Base-by-base conservation (phyloP, 2,797 vertebrate genomes). In the Eospalax fontanierii region DNA sequence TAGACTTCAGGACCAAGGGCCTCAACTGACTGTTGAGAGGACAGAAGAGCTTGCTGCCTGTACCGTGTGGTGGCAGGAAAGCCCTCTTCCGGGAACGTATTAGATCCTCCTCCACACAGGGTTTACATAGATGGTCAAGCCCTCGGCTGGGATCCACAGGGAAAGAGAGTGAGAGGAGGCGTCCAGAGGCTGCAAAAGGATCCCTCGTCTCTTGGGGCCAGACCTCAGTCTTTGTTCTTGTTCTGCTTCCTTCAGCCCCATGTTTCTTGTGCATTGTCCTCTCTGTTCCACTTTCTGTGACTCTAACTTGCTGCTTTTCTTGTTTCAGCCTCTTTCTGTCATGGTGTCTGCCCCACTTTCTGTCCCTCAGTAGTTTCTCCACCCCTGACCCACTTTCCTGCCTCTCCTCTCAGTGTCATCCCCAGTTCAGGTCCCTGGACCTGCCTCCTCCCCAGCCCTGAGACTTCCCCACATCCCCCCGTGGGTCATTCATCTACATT, bases 401-500 rank as follows among this genome's bases (percentile, higher is more conserved):
- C n/a, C 50, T 30, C 50, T 16, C 57, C 15, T 74, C 61, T 61
- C 54, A 61, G 54, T 74, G 84, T 74, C 70, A 46, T 19, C 50
- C 16, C 86, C 88, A n/a, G n/a, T n/a, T n/a, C 66, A 75, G 71
- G 92, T 87, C 61, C 35, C 83, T 43, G 59, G 50, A 18, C 75
- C 89, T 18, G 46, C 50, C 38, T n/a, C 82, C 70, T 57, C 65
- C 28, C 33, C 73, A 4, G 0, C 2, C 38, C 50, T 46, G 63
- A 0, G 7, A 35, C 80, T 40, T 71, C 6, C 38, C 89, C 33
- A 30, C 2, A 0, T 90, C 96, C 90, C 90, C 96, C 92, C 22
- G 61, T 18, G 83, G 21, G 6, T 93, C 96, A 90, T 98, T 79
- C 95, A 46, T 96, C 95, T 88, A 87, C 94, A 97, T 98, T 98